These are phyloP conservation scores for Leptura quadrifasciata DNA, from an alignment of 2,888 invertebrate genomes.

Conservation along the genomic window DNA sequence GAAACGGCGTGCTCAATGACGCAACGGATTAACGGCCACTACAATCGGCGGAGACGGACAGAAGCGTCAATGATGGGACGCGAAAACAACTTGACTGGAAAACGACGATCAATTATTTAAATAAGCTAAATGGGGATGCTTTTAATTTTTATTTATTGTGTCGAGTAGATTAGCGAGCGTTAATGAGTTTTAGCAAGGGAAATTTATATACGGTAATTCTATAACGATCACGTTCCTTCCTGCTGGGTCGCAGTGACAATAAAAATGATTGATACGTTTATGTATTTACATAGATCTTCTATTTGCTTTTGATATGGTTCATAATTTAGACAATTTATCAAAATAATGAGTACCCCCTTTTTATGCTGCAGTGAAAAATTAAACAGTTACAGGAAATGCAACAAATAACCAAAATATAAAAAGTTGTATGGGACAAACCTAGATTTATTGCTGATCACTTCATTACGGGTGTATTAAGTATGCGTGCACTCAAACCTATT, in stretches of 20 bases:
- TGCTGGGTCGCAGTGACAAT: background rate
- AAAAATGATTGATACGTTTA: too few relatives aligned
- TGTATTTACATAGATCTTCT: too few relatives aligned
- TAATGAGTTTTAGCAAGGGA: constrained; percentile 12
- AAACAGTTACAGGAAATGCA: too few relatives aligned
- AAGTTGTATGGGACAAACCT: too few relatives aligned
- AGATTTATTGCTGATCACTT: too few relatives aligned
- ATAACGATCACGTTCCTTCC: background rate
- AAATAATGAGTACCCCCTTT: too few relatives aligned
- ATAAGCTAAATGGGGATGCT: constrained; percentile 3
- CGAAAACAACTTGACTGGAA: constrained; percentile 28
- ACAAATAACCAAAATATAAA: too few relatives aligned
- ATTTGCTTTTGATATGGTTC: too few relatives aligned
- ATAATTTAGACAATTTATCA: too few relatives aligned
- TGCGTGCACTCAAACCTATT: too few relatives aligned
- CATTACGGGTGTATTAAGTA: too few relatives aligned
- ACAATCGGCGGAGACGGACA: background rate
- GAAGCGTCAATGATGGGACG: constrained; percentile 15
- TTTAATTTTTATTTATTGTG: constrained; percentile 33
- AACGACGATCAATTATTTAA: constrained; percentile 29
- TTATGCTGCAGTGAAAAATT: too few relatives aligned
- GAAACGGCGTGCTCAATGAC: constrained; percentile 22
- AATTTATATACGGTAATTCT: background rate
- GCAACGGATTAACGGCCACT: constrained; percentile 16
- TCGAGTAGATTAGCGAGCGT: constrained; percentile 2